These are phyloP conservation scores for Helicoverpa zea DNA, from an alignment of 1,140 invertebrate genomes.

Conservation along the genomic window DNA sequence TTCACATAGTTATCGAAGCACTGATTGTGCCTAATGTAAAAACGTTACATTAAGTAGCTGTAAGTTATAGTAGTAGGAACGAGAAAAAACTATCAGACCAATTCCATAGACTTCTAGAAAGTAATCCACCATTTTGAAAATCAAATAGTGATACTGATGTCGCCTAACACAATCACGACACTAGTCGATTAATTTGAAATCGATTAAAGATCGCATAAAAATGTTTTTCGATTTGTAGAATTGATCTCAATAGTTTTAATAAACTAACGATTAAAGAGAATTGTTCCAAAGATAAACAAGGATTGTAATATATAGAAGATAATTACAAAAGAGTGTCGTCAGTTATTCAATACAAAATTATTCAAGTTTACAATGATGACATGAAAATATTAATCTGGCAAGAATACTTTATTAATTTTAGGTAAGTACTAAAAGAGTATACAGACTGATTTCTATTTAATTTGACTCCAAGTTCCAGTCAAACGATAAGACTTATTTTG, in stretches of 20 bases:
- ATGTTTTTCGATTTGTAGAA: background rate
- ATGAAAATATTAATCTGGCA: background rate
- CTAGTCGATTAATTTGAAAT: conserved; percentile 1
- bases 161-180: background rate
- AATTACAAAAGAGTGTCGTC: background rate
- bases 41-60: conserved; percentile 41
- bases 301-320: background rate
- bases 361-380: background rate
- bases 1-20: conserved; percentile 67
- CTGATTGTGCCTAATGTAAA: conserved; percentile 50
- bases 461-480: background rate
- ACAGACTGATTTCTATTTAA: background rate
- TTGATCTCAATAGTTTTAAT: background rate
- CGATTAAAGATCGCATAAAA: background rate
- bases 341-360: background rate
- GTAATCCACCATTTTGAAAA: conserved; percentile 9
- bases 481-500: background rate
- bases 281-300: background rate
- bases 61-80: conserved; percentile 59
- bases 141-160: background rate
- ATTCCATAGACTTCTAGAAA: conserved; percentile 26
- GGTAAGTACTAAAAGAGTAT: background rate
- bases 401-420: background rate
- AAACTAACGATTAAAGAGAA: background rate
- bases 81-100: conserved; percentile 51